phyloP scores from a whole-genome alignment of 2,113 vertebrate genomes.

The Chloropsis cyanopogon region DNA sequence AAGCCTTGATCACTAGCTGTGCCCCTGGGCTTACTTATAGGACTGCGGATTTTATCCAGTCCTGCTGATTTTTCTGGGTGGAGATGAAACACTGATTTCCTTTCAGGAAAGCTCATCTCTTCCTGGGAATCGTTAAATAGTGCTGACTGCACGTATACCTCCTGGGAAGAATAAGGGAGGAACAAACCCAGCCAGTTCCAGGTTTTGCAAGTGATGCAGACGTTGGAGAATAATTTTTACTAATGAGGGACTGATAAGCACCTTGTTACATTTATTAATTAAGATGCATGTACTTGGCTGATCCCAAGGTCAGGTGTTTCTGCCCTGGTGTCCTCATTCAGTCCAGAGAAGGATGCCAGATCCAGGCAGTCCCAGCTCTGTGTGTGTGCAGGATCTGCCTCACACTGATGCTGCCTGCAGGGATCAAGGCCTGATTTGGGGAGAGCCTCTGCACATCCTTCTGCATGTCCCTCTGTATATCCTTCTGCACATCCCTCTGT shows the following conservation, averaged over 20 bases:
- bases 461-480: fast-evolving
- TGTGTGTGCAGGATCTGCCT: not conserved
- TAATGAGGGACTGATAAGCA: not conserved
- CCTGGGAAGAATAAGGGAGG: not conserved
- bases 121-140: constrained; percentile 27
- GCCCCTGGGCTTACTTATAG: not conserved
- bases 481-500: not conserved
- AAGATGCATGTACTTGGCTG: not conserved
- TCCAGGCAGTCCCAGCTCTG: not conserved
- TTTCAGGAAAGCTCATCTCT: constrained; percentile 51
- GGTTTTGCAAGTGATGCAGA: constrained; percentile 25
- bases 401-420: not conserved
- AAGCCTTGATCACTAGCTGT: not conserved
- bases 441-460: not conserved
- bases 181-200: constrained; percentile 10
- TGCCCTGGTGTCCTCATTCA: not conserved
- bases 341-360: not conserved
- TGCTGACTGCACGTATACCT: not conserved
- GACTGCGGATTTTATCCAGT: not conserved
- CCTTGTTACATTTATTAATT: not conserved
- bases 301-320: not conserved
- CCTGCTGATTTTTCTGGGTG: constrained; percentile 21
- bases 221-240: not conserved
- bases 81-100: constrained; percentile 27
- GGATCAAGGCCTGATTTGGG: not conserved